phyloP scores from a whole-genome alignment of 2,113 vertebrate genomes.

The Megaptera novaeangliae region DNA sequence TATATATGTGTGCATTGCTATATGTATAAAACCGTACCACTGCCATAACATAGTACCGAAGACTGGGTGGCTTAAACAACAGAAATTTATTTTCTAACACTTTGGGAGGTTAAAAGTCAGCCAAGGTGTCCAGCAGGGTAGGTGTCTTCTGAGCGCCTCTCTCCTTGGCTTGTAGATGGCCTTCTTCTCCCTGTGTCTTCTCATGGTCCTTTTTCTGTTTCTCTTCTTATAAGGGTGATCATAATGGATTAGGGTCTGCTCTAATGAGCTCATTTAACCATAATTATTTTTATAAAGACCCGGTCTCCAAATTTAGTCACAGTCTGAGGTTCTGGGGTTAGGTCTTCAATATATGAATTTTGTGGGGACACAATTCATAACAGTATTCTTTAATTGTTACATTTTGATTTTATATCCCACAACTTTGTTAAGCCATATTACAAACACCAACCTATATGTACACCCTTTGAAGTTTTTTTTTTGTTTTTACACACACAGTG shows the following conservation, averaged over 20 bases:
- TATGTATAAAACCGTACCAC: background rate
- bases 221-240: background rate
- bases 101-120: background rate
- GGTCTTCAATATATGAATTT: background rate
- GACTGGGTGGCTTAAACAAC: background rate
- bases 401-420: constrained; percentile 1
- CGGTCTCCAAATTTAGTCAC: background rate
- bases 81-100: background rate
- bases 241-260: background rate
- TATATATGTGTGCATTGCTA: background rate
- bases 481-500: background rate
- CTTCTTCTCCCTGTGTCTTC: background rate
- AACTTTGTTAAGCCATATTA: constrained; percentile 1
- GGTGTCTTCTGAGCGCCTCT: background rate
- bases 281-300: background rate
- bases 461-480: background rate
- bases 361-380: background rate
- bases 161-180: background rate
- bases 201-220: background rate
- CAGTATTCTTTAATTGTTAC: background rate
- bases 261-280: background rate
- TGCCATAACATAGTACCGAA: background rate
- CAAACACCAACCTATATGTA: background rate
- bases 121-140: background rate
- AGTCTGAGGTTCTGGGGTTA: background rate